Base-by-base conservation (phyloP, 2,797 vertebrate species). In the Gallinago nigripennis region DNA sequence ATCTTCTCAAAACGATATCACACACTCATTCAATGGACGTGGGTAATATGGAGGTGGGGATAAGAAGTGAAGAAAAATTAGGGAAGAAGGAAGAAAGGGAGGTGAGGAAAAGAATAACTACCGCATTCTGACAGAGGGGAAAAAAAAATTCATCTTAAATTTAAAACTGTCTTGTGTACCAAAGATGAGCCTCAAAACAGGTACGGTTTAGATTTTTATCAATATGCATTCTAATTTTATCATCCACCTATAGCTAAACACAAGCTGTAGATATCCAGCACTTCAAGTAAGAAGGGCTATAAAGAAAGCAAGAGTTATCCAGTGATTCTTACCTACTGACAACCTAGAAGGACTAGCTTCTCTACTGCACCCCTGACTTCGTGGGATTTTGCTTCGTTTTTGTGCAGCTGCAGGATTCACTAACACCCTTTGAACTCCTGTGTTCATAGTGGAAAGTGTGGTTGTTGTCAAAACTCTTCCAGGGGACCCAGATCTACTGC, bases 301-400 rank as follows among this genome's bases (percentile, higher is more conserved):
- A 41, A 86, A 70, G 31, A 93, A 94, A 41, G 4, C 5, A 66
- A 5, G 21, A 70, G 15, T 64, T 75, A 56, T 4, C 63, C 31
- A 61, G 19, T 20, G 46, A 48, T 37, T 64, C 99, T 99, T 97
- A 99, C 99, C 99, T 87, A 99, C 99, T 92, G 99, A 99, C 66
- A 99, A 91, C 31, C 99, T 98, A 8, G 99, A 99, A 50, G 99
- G 99, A 92, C 99, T 99, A 4, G 99, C 99, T 97, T 99, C 99
- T 95, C 99, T 98, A 97, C 99, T 99, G 96, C 99, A 99, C 58
- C 99, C 99, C 97, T 99, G 99, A 97, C 99, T 99, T 82, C 99
- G 98, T 8, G 99, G 99, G 94, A 99, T 99, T 95, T 99, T 99
- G 98, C 99, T 99, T 82, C 99, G 98, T 53, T 99, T 98, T 70